Conservation (phyloP, 2,797 vertebrate species). For the Novumbra hubbsi region DNA sequence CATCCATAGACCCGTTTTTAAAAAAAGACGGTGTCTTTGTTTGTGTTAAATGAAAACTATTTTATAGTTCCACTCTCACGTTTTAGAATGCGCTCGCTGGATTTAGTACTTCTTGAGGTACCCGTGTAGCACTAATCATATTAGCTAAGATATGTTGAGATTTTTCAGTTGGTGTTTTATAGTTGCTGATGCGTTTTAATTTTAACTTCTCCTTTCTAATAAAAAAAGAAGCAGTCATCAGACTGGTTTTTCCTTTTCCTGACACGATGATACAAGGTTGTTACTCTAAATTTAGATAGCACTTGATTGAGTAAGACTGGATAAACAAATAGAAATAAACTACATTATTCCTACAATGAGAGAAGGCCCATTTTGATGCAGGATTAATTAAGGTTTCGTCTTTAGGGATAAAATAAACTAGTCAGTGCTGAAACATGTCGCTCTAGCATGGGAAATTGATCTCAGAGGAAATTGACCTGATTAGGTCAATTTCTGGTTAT, state of each 20-base stretch:
- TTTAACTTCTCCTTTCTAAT: conserved; percentile 25
- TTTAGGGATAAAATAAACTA: background rate
- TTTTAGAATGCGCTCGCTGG: background rate
- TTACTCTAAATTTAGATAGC: no score
- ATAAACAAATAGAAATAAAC: background rate
- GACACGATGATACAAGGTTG: no score
- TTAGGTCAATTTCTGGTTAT: no score
- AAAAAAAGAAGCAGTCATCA: background rate
- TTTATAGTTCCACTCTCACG: background rate
- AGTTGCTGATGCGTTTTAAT: conserved; percentile 5
- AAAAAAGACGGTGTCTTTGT: background rate
- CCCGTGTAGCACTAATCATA: background rate
- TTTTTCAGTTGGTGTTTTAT: background rate
- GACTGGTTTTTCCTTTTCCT: background rate
- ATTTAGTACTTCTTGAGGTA: background rate
- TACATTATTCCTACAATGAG: conserved; percentile 10
- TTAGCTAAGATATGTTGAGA: no score
- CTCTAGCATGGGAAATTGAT: no score
- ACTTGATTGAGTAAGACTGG: no score
- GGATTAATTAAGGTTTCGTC: background rate
- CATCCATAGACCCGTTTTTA: background rate
- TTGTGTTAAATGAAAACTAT: background rate
- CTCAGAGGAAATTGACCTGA: no score
- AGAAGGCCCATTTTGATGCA: conserved; percentile 8
- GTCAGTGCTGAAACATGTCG: background rate